Base-by-base conservation (phyloP, 1,140 invertebrate species). In the Drosophila pseudoananassae region DNA sequence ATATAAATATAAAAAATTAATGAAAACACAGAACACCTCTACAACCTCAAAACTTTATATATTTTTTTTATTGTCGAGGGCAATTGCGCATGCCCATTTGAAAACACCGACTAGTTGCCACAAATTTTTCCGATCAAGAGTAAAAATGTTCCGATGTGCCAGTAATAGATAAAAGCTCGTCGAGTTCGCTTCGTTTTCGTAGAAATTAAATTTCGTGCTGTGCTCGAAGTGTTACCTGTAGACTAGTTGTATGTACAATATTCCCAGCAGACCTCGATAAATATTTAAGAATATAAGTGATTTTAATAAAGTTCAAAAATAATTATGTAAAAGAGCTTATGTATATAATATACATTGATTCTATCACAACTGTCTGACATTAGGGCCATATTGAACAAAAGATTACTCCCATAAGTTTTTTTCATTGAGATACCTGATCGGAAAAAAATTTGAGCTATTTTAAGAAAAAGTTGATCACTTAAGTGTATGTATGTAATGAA, bases 141-240 rank as follows among this genome's bases (percentile, higher is more conserved):
- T 38, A 64, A 49, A 29, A 57, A 43, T 49, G 40, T 36, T 56
- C 63, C 7, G 29, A 68, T 54, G 56, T 50, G 71, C 60, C 68
- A 88, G 83, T 88, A 88, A 83, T 88, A 89, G 76, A 83, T 66
- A 57, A 79, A 88, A 85, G 76, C 65, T 83, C 83, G 83, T 72
- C 72, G 76, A 77, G 79, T 64, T 88, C 85, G 72, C 79, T 89
- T 88, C 78, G 83, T 83, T 81, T 88, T 65, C 83, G 56, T 68
- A 63, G 47, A 83, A 89, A 46, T 45, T 55, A 47, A 64, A 73
- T 45, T 64, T 72, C 63, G 79, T 57, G 76, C 58, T 79, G 68
- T 58, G 64, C 36, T 54, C 56, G 59, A 56, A 59, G 76, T 82
- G 75, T 87, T 78, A 71, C 66, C 78, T 83, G 61, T 83, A 82